These are phyloP conservation scores for Brachyhypopomus gauderio DNA, from an alignment of 2,113 vertebrate species.

Conservation along the genomic window DNA sequence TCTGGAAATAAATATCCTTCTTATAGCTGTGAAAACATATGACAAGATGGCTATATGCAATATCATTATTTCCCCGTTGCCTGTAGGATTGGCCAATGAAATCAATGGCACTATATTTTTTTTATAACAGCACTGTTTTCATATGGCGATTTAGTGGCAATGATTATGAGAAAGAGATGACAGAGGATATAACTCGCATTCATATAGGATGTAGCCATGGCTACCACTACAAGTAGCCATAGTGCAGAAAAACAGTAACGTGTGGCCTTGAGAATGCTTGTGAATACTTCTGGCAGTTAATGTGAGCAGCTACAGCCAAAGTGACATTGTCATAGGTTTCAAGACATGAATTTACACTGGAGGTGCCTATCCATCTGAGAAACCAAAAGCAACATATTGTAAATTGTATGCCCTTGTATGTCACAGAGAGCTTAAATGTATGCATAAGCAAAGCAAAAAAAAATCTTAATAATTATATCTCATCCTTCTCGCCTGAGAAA, in stretches of 20 bases:
- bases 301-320: not conserved
- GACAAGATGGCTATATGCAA: constrained; percentile 20
- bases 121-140: constrained; percentile 21
- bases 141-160: constrained; percentile 7
- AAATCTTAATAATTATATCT: too few relatives aligned
- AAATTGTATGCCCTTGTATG: too few relatives aligned
- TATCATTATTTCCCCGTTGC: constrained; percentile 15
- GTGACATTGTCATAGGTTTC: not conserved
- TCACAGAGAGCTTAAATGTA: too few relatives aligned
- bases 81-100: not conserved
- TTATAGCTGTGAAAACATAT: constrained; percentile 14
- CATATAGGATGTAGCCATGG: constrained; percentile 19
- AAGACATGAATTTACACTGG: not conserved
- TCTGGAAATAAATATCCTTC: constrained; percentile 13
- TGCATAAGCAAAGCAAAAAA: too few relatives aligned
- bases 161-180: not conserved
- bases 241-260: constrained; percentile 7
- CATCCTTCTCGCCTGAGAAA: too few relatives aligned
- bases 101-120: constrained; percentile 12
- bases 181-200: constrained; percentile 3
- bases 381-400: not conserved
- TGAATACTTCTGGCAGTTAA: constrained; percentile 10
- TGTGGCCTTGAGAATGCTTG: constrained; percentile 21
- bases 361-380: not conserved
- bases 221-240: constrained; percentile 20